Conservation (phyloP, 2,888 invertebrate species). For the Erannis defoliaria region DNA sequence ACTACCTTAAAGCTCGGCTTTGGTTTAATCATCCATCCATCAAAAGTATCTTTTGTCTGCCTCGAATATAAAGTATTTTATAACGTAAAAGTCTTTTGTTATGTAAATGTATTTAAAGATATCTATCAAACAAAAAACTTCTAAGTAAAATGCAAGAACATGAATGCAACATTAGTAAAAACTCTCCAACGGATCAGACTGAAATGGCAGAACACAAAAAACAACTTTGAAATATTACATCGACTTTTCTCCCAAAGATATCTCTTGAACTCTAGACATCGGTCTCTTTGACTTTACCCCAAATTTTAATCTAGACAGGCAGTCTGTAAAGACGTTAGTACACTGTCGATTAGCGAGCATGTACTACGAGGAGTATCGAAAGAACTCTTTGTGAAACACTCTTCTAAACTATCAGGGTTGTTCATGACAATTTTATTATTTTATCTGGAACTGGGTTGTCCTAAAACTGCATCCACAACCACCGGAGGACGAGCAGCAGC, state of each 20-base stretch:
- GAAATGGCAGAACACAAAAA: conserved; percentile 9
- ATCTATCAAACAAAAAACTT: neutral
- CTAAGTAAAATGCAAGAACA: neutral
- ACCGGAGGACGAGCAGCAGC: too few species aligned
- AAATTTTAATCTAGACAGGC: conserved; percentile 15
- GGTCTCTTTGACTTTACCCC: conserved; percentile 10
- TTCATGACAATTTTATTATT: too few species aligned
- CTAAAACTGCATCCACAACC: too few species aligned
- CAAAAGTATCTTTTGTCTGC: too few species aligned
- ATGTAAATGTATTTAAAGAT: neutral
- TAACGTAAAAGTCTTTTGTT: too few species aligned
- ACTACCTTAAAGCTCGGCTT: too few species aligned
- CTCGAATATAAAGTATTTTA: too few species aligned
- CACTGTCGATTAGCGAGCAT: neutral
- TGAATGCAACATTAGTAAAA: conserved; percentile 1
- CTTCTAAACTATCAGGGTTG: neutral
- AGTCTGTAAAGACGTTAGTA: neutral
- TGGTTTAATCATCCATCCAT: too few species aligned
- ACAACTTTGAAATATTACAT: conserved; percentile 16
- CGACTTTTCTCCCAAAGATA: conserved; percentile 7
- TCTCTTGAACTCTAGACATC: conserved; percentile 11
- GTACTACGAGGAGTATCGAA: neutral
- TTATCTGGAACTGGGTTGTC: too few species aligned
- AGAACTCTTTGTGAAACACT: neutral
- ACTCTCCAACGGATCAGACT: neutral